phyloP scores from a whole-genome alignment of 2,888 invertebrate species.

The Mesochorus sp. region DNA sequence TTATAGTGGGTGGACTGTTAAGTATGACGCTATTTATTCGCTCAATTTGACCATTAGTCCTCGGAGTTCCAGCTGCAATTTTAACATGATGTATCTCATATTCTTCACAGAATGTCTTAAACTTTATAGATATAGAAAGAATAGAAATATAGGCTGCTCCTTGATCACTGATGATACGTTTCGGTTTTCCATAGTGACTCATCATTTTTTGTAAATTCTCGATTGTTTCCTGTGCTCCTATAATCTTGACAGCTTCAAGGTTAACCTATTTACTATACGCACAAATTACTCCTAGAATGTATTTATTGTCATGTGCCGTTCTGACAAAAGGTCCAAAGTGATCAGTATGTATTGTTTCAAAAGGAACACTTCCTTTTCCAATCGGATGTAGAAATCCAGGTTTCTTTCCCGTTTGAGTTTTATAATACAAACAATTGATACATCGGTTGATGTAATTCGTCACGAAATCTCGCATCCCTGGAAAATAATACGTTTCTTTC shows the following conservation, averaged over 20 bases:
- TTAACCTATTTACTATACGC: conserved; percentile 54
- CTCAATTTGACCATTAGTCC: conserved; percentile 64
- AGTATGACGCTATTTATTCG: conserved; percentile 61
- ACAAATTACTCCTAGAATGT: conserved; percentile 30
- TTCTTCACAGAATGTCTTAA: conserved; percentile 61
- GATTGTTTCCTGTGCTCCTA: conserved; percentile 34
- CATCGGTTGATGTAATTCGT: conserved; percentile 56
- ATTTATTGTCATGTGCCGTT: conserved; percentile 14
- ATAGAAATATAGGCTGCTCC: conserved; percentile 70
- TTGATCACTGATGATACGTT: conserved; percentile 66
- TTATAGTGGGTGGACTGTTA: too few relatives aligned
- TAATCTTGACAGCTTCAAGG: conserved; percentile 35
- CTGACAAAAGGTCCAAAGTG: conserved; percentile 48
- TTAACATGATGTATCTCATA: conserved; percentile 64
- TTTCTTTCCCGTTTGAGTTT: conserved; percentile 38
- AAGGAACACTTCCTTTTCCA: conserved; percentile 50
- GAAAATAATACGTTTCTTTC: conserved; percentile 57
- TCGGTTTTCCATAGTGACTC: conserved; percentile 67
- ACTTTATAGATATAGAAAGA: too few relatives aligned
- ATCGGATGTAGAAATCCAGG: conserved; percentile 50
- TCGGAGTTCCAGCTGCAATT: conserved; percentile 64
- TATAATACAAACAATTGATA: conserved; percentile 58
- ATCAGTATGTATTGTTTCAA: conserved; percentile 47
- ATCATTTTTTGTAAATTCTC: conserved; percentile 49
- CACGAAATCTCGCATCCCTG: conserved; percentile 55